Percentiles rank a stretch among this genome's conserved stretches.
Conservation (phyloP, 2,797 vertebrate species). For the Mus minutoides region DNA sequence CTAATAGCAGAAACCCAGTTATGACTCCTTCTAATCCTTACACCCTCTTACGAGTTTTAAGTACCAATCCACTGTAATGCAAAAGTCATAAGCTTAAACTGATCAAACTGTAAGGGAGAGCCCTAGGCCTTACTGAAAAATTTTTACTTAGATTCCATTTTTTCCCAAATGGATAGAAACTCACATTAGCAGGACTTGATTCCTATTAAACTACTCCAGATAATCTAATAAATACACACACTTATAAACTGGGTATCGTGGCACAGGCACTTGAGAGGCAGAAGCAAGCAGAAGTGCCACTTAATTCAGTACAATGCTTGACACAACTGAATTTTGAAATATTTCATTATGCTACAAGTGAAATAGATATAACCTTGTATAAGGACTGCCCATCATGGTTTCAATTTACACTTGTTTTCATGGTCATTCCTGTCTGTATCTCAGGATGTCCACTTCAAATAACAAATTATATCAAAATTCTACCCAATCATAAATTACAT, state of each 20-base stretch:
- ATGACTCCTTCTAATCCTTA: not conserved
- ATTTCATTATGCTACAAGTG: not conserved
- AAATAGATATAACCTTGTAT: not conserved
- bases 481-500: not conserved
- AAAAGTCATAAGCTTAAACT: constrained; percentile 20
- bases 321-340: not conserved
- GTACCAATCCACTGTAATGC: not conserved
- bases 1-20: not conserved
- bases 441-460: not conserved
- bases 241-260: not conserved
- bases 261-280: not conserved
- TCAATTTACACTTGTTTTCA: constrained; percentile 22
- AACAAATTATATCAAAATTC: not conserved
- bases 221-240: not conserved
- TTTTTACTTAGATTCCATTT: not conserved
- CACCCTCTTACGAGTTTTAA: constrained; percentile 7
- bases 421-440: not conserved
- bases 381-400: not conserved
- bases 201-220: not conserved
- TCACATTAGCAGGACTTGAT: constrained; percentile 17
- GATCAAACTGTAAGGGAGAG: constrained; percentile 1
- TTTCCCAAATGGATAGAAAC: not conserved
- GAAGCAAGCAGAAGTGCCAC: not conserved
- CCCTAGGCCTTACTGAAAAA: constrained; percentile 6
- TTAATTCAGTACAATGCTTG: not conserved